A percentile compares a stretch with the other conserved stretches of the same genome.
Evolutionary conservation across 2,797 vertebrate genomes (phyloP).

Genomic region (Arctocebus calabarensis): DNA sequence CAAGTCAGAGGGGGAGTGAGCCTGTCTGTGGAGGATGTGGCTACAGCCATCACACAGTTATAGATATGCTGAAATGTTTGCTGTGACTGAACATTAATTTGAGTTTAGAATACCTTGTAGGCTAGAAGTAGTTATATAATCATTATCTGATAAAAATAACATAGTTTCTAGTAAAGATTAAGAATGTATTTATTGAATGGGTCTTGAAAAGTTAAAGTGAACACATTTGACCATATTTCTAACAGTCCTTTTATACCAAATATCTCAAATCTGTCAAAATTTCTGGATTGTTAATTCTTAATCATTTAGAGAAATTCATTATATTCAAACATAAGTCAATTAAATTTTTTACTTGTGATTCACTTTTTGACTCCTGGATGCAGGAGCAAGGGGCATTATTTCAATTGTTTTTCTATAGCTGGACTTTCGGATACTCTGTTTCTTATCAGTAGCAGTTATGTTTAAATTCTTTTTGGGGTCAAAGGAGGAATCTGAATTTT

Average conservation of each 20-base stretch:
- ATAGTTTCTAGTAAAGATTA: neutral
- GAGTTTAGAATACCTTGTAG: neutral
- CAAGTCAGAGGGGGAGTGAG: rapidly evolving
- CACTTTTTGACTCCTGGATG: neutral
- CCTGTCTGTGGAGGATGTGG: neutral
- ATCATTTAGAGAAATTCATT: neutral
- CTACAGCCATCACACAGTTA: neutral
- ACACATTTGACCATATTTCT: neutral
- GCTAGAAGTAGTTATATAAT: neutral
- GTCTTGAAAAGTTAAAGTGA: slow-evolving; percentile 7
- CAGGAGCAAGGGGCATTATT: neutral
- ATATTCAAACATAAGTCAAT: neutral
- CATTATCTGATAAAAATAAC: slow-evolving; percentile 26
- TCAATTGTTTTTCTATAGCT: neutral
- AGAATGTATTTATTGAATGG: neutral
- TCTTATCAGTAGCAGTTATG: neutral
- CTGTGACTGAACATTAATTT: neutral
- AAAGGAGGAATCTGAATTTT: neutral
- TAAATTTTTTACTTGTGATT: neutral
- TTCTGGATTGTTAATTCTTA: neutral
- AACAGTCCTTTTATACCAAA: neutral
- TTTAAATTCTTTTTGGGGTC: neutral
- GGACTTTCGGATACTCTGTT: neutral
- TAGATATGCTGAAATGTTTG: neutral
- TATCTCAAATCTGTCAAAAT: neutral